These are phyloP conservation scores for Lasioglossum malachurum DNA, from an alignment of 2,888 invertebrate genomes.

Conservation along the genomic window DNA sequence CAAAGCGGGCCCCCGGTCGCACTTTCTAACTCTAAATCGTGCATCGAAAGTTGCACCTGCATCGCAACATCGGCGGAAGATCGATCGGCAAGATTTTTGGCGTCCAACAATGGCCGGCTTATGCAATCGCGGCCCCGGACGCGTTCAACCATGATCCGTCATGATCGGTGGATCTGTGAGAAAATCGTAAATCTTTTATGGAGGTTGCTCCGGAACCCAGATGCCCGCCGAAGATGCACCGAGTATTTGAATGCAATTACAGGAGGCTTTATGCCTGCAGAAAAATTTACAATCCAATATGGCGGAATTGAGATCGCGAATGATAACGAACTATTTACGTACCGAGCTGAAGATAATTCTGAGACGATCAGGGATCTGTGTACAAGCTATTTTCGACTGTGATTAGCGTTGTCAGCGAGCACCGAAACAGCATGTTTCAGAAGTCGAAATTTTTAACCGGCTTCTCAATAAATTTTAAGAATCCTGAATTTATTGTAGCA, in stretches of 20 bases:
- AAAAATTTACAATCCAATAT: not conserved
- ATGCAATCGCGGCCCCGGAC: constrained; percentile 21
- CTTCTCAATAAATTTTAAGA: not conserved
- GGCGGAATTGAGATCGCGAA: not conserved
- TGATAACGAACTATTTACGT: not conserved
- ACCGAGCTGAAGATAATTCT: not conserved
- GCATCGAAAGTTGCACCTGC: constrained; percentile 44
- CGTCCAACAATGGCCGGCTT: constrained; percentile 19
- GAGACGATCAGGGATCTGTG: not conserved
- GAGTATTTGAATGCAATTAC: not conserved
- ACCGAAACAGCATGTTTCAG: not conserved
- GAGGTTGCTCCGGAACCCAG: constrained; percentile 1
- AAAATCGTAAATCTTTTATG: constrained; percentile 44
- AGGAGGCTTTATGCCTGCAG: not conserved
- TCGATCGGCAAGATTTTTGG: constrained; percentile 30
- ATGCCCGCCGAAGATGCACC: not conserved
- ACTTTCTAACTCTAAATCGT: constrained; percentile 64
- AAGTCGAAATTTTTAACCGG: not conserved
- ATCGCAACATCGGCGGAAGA: not conserved
- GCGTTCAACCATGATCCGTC: constrained; percentile 36
- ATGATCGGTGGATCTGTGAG: constrained; percentile 33
- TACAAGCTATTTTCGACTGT: not conserved
- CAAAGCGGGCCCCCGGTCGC: constrained; percentile 31
- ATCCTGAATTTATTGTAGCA: not conserved
- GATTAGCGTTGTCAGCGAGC: not conserved